These are phyloP conservation scores for Hesperia comma DNA, from an alignment of 2,888 invertebrate species.

Conservation along the genomic window DNA sequence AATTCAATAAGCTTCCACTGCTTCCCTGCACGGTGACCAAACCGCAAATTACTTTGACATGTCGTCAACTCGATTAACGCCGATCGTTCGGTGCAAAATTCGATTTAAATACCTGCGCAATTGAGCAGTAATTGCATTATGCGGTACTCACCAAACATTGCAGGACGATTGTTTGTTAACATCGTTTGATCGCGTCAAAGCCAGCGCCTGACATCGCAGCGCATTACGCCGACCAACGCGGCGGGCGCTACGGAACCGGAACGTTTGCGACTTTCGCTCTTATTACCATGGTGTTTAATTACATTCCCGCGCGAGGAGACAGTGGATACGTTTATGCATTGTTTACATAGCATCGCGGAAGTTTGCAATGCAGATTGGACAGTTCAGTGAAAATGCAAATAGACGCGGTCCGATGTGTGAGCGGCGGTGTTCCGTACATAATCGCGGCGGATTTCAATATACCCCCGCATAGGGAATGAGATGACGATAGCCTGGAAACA, in stretches of 20 bases:
- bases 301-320: constrained; percentile 3
- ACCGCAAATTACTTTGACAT: constrained; percentile 44
- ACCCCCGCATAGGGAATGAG: constrained; percentile 4
- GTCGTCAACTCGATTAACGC: constrained; percentile 38
- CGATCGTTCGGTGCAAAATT: constrained; percentile 31
- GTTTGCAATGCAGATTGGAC: constrained; percentile 79
- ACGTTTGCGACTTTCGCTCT: constrained; percentile 13
- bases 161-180: constrained; percentile 60
- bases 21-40: constrained; percentile 21
- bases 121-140: constrained; percentile 40
- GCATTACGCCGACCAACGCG: constrained; percentile 42
- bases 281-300: constrained; percentile 34
- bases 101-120: constrained; percentile 35
- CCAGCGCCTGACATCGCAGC: constrained; percentile 58
- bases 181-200: constrained; percentile 65
- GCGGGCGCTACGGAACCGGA: constrained; percentile 27
- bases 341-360: constrained; percentile 36
- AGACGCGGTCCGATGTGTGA: constrained; percentile 54
- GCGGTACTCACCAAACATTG: constrained; percentile 30
- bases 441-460: constrained; percentile 43
- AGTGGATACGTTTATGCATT: constrained; percentile 22
- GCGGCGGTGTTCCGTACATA: constrained; percentile 50
- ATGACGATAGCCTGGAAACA: background rate
- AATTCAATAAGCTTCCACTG: background rate
- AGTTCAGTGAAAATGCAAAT: constrained; percentile 76